These are phyloP conservation scores for Mormyrus proboscirostris DNA, from an alignment of 2,797 vertebrate species.

Conservation along the genomic window DNA sequence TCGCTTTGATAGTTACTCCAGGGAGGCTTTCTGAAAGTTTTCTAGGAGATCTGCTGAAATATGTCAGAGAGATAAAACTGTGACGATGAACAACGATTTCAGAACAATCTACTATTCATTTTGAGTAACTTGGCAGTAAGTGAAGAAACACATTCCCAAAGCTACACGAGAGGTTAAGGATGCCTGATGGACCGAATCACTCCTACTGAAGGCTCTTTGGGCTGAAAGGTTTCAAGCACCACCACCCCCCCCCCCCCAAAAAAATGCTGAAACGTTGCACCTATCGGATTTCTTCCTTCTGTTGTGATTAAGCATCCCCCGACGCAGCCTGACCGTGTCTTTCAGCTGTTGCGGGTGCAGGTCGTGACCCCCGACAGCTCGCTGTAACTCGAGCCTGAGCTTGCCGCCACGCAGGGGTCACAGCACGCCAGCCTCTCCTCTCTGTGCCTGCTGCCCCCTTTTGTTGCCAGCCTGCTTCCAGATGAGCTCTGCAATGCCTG, in stretches of 20 bases:
- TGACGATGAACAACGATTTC: neutral
- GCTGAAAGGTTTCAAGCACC: neutral
- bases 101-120: neutral
- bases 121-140: neutral
- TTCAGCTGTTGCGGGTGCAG: neutral
- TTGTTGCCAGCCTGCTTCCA: neutral
- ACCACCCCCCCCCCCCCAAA: neutral
- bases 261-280: neutral
- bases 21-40: neutral
- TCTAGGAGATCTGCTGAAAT: neutral
- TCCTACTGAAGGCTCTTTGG: neutral
- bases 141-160: neutral
- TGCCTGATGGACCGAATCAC: neutral
- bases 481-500: neutral
- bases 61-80: neutral
- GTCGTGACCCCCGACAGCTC: neutral
- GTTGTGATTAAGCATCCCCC: neutral
- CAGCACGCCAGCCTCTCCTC: neutral
- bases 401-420: neutral
- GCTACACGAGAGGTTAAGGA: neutral
- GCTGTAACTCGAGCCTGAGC: slow-evolving; percentile 15
- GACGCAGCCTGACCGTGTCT: neutral
- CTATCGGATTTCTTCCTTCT: neutral
- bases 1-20: neutral
- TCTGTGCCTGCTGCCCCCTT: neutral